Evolutionary conservation across 2,888 invertebrate species (phyloP), one percentile per base, ranked within the genome.

Genomic region (Hemistola chrysoprasaria): DNA sequence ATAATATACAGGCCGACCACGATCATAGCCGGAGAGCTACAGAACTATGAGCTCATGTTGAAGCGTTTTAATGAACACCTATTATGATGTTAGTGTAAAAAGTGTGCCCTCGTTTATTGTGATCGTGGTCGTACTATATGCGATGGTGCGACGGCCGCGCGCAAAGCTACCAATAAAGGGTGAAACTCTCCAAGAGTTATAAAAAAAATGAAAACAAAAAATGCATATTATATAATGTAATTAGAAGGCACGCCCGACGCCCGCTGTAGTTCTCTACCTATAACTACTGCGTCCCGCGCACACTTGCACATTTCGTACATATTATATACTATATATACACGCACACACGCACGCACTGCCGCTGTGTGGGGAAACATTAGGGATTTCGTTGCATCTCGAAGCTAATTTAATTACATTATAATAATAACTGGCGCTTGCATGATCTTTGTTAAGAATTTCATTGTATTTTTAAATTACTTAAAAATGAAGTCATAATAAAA

Each of bases 201-300:
- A 43, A 61, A 58, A 53, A 53, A 59, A 62, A 66, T 56, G 56
- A 65, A 63, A 72, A 60, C 24, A 60, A 53, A 71, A 78, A 77
- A 79, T 75, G 73, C 73, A 73, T 72, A 79, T 69, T 69, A 64
- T 73, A 72, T 68, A 69, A 45, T 57, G 63, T 62, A 59, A 55
- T 22, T 48, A 43, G 58, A 69, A 78, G 79, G 80, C 79, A 71
- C 79, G 78, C 71, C 76, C 69, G 74, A 72, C 78, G 78, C 79
- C 76, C 57, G 73, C 38, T 75, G 72, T 74, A 75, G 68, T 73
- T 64, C 68, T 59, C 64, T 48, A 61, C 70, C 63, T 65, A 66
- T 7, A 30, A 47, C 64, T 71, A 67, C 69, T 64, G 70, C 73
- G 71, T 63, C 71, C 67, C 65, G 69, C 73, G 71, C 74, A 66